Conservation (phyloP, 2,113 vertebrate species). For the Callopanchax toddi region DNA sequence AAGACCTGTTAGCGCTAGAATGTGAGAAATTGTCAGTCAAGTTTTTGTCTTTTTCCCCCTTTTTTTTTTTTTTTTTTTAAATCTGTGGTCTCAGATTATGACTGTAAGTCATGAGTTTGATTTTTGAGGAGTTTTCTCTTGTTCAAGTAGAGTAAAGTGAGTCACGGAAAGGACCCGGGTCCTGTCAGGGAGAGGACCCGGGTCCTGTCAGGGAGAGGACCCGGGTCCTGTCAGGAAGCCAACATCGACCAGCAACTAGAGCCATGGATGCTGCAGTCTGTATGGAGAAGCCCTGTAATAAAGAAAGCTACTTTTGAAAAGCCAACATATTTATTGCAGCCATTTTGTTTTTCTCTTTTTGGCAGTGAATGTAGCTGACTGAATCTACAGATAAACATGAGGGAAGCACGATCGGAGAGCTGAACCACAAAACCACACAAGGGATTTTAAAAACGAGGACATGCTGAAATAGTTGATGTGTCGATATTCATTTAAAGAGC, state of each 20-base stretch:
- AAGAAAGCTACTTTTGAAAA: slow-evolving; percentile 16
- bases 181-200: slow-evolving; percentile 35
- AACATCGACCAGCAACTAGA: slow-evolving; percentile 41
- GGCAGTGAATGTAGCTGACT: slow-evolving; percentile 79
- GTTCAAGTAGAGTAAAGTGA: slow-evolving; percentile 26
- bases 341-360: slow-evolving; percentile 33
- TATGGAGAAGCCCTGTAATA: slow-evolving; percentile 35
- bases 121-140: slow-evolving; percentile 45
- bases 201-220: slow-evolving; percentile 32
- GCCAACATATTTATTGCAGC: slow-evolving; percentile 78
- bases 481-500: slow-evolving; percentile 38
- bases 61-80: slow-evolving; percentile 32
- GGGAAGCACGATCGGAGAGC: slow-evolving; percentile 69
- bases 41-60: slow-evolving; percentile 24
- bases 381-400: slow-evolving; percentile 64
- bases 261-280: slow-evolving; percentile 60
- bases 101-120: slow-evolving; percentile 56
- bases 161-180: slow-evolving; percentile 39
- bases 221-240: slow-evolving; percentile 35
- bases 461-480: slow-evolving; percentile 41
- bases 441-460: slow-evolving; percentile 53
- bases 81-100: slow-evolving; percentile 66
- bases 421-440: slow-evolving; percentile 69
- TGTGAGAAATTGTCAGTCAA: slow-evolving; percentile 66
- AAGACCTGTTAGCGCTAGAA: slow-evolving; percentile 73